Evolutionary conservation across 2,888 invertebrate genomes (phyloP), one percentile per base, ranked within the genome.

Genomic region (Sinopyrophorus schimmeli): DNA sequence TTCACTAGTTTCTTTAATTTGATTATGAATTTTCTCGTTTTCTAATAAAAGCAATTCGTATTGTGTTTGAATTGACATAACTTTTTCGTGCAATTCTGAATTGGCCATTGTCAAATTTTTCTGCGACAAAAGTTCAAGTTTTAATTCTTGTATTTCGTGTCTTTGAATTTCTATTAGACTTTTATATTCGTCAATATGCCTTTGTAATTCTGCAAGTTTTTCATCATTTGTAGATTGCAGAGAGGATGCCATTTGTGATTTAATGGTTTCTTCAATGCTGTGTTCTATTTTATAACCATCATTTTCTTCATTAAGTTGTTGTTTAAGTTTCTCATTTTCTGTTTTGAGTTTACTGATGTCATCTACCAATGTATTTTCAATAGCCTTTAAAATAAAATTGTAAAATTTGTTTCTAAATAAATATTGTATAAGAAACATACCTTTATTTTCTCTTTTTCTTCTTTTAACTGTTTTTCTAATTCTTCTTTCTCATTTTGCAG

Each of bases 401-500:
- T n/a, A n/a, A n/a, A n/a, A n/a, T n/a, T n/a, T n/a, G n/a, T n/a
- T n/a, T n/a, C n/a, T n/a, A n/a, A n/a, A n/a, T n/a, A n/a, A n/a
- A n/a, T n/a, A n/a, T n/a, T n/a, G n/a, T n/a, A n/a, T n/a, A n/a
- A n/a, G n/a, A 7, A 23, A 28, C 32, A 18, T 18, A 47, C 47
- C 16, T 47, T 27, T 5, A 40, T 11, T 27, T 24, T 31, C 9
- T 35, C 39, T 47, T 27, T 52, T 38, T 31, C 14, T 21, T 58
- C 37, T 27, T 72, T 75, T 17, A 81, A 61, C 59, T 71, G 73
- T 43, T 61, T 72, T 62, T 78, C 72, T 18, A 82, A 64, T 39
- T 66, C 64, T 47, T 71, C 73, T 57, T 80, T 80, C 58, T 80
- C 77, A 12, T 72, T 73, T 48, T 71, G 69, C 11, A 74, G 55